A percentile compares a stretch with the other conserved stretches of the same genome.
Conservation (phyloP, 2,113 vertebrate species). For the Melanotaenia duboulayi region DNA sequence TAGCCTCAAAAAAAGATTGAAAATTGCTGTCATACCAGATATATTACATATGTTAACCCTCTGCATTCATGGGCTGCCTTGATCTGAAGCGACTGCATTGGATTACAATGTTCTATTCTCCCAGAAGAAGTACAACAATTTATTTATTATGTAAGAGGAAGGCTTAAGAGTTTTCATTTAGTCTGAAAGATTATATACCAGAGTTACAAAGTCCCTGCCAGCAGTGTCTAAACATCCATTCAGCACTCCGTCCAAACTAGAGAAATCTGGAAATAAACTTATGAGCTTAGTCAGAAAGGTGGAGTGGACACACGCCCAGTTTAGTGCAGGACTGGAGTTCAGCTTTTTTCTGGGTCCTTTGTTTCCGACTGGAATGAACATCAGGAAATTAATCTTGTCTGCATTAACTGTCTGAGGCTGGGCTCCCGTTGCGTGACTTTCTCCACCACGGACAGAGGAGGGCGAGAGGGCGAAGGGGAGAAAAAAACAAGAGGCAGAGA, state of each 20-base stretch:
- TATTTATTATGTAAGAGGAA: slow-evolving; percentile 19
- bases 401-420: slow-evolving; percentile 70
- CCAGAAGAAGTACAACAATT: slow-evolving; percentile 3
- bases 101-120: slow-evolving; percentile 21
- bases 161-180: slow-evolving; percentile 12
- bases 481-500: no score
- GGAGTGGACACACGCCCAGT: slow-evolving; percentile 76
- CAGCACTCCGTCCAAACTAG: slow-evolving; percentile 58
- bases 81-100: slow-evolving; percentile 20
- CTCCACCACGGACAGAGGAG: slow-evolving; percentile 46
- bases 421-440: slow-evolving; percentile 66
- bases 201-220: slow-evolving; percentile 36
- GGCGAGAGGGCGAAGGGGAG: slow-evolving; percentile 27
- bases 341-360: slow-evolving; percentile 32
- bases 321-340: slow-evolving; percentile 58
- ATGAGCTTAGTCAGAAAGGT: slow-evolving; percentile 71
- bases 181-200: slow-evolving; percentile 31
- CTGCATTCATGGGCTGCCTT: slow-evolving; percentile 15
- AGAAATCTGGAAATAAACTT: slow-evolving; percentile 71
- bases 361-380: slow-evolving; percentile 72
- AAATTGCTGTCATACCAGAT: slow-evolving; percentile 72
- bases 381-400: slow-evolving; percentile 80
- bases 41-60: slow-evolving; percentile 54
- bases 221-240: slow-evolving; percentile 42
- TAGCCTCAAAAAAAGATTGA: slow-evolving; percentile 53